Percentiles rank a stretch among this genome's conserved stretches.
Evolutionary conservation across 2,113 vertebrate genomes (phyloP).

Genomic region (Tichodroma muraria): DNA sequence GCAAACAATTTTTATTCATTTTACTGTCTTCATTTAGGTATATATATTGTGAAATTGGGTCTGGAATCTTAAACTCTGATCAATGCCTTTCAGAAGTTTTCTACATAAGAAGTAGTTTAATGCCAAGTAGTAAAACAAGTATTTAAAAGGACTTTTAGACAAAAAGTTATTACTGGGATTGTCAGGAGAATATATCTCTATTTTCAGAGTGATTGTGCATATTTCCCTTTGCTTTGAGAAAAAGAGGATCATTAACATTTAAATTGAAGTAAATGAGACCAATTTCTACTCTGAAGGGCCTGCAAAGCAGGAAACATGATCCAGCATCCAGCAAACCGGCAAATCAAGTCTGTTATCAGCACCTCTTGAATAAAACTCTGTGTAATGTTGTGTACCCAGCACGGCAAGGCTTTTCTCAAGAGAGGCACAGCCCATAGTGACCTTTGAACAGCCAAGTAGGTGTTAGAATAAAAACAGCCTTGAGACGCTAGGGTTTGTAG

Average conservation of each 20-base stretch:
- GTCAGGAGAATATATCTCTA: slow-evolving; percentile 4
- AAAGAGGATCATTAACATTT: slow-evolving; percentile 44
- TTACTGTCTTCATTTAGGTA: neutral
- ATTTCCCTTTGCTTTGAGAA: neutral
- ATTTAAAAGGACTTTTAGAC: neutral
- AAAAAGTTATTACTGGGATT: neutral
- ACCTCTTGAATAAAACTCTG: neutral
- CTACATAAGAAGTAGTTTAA: neutral
- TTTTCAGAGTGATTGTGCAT: slow-evolving; percentile 1
- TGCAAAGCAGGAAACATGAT: slow-evolving; percentile 31
- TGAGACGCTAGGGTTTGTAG: neutral
- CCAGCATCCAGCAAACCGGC: neutral
- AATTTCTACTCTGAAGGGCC: neutral
- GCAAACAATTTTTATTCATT: neutral
- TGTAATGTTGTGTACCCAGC: slow-evolving; percentile 10
- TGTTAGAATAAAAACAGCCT: neutral
- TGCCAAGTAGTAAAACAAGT: neutral
- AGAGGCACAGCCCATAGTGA: neutral
- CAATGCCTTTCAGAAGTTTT: neutral
- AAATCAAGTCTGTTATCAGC: slow-evolving; percentile 36
- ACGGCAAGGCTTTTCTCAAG: neutral
- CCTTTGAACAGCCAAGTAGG: neutral
- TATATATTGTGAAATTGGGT: neutral
- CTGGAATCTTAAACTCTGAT: neutral
- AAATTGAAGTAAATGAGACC: slow-evolving; percentile 53